Evolutionary conservation across 2,797 vertebrate genomes (phyloP).

Genomic region (Lagocephalus sceleratus): DNA sequence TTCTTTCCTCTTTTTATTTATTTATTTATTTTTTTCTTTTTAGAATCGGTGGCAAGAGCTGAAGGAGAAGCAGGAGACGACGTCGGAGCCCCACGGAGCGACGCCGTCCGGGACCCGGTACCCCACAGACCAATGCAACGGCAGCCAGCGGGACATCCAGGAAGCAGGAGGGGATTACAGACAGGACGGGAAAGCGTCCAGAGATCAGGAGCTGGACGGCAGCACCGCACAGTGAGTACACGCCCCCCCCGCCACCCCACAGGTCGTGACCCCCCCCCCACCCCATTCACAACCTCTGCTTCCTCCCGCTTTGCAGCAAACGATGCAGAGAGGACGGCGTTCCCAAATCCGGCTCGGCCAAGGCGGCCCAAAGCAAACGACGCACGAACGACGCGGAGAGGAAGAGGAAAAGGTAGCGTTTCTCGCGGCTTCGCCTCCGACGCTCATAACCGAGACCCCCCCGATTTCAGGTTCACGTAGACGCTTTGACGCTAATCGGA

Average conservation of each 20-base stretch:
- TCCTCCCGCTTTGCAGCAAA: constrained; percentile 70
- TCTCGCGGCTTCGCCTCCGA: background rate
- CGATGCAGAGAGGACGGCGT: constrained; percentile 88
- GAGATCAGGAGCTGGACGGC: constrained; percentile 73
- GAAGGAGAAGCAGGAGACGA: constrained; percentile 84
- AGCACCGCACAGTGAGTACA: constrained; percentile 81
- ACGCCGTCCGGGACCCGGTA: constrained; percentile 66
- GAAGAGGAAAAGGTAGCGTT: constrained; percentile 93
- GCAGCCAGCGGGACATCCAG: constrained; percentile 72
- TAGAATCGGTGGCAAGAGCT: constrained; percentile 89
- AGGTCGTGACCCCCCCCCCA: too few relatives aligned
- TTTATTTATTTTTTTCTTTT: background rate
- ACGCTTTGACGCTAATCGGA: too few relatives aligned
- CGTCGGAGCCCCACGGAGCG: constrained; percentile 76
- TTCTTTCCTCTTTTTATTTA: too few relatives aligned
- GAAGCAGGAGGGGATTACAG: constrained; percentile 72
- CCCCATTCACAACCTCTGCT: background rate
- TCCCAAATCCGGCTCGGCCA: constrained; percentile 81
- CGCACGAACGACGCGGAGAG: constrained; percentile 88
- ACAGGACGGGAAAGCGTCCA: constrained; percentile 70
- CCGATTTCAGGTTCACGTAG: background rate
- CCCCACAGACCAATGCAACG: constrained; percentile 81
- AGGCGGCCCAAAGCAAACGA: constrained; percentile 88
- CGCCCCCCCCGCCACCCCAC: too few relatives aligned
- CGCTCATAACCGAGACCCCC: background rate